A percentile compares a stretch with the other conserved stretches of the same genome.
phyloP scores from a whole-genome alignment of 1,140 invertebrate genomes.

The Thalassaphorura encarpata region DNA sequence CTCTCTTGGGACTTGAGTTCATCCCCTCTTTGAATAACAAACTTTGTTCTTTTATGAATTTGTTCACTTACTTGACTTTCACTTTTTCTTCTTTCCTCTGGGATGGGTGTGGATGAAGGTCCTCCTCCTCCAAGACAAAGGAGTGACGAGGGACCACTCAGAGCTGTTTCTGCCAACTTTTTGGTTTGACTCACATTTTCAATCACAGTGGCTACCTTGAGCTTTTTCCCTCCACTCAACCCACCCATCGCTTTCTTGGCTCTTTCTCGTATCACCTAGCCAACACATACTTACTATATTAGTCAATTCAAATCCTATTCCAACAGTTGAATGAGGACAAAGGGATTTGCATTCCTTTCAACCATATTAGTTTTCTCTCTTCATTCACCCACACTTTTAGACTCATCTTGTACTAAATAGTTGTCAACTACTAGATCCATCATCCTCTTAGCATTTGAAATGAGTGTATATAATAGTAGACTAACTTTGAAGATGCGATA shows the following conservation, averaged over 20 bases:
- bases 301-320: not conserved
- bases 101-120: too few relatives aligned
- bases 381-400: not conserved
- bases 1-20: constrained; percentile 46
- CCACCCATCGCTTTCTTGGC: constrained; percentile 67
- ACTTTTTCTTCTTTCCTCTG: constrained; percentile 83
- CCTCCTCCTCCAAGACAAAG: constrained; percentile 45
- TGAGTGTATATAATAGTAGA: constrained; percentile 12
- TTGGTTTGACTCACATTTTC: constrained; percentile 74
- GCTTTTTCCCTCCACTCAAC: constrained; percentile 56
- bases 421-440: not conserved
- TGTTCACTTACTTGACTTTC: constrained; percentile 45
- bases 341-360: not conserved
- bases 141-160: constrained; percentile 42
- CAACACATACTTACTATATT: not conserved
- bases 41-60: too few relatives aligned
- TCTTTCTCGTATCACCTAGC: constrained; percentile 63
- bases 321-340: not conserved
- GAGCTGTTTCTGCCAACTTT: constrained; percentile 66
- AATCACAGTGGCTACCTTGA: constrained; percentile 72
- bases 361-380: not conserved
- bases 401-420: not conserved
- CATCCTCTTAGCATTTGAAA: not conserved
- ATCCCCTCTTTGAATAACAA: not conserved
- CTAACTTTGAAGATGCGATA: constrained; percentile 93